These are phyloP conservation scores for Tenebrosternarchus preto DNA, from an alignment of 2,113 vertebrate genomes.

Conservation along the genomic window DNA sequence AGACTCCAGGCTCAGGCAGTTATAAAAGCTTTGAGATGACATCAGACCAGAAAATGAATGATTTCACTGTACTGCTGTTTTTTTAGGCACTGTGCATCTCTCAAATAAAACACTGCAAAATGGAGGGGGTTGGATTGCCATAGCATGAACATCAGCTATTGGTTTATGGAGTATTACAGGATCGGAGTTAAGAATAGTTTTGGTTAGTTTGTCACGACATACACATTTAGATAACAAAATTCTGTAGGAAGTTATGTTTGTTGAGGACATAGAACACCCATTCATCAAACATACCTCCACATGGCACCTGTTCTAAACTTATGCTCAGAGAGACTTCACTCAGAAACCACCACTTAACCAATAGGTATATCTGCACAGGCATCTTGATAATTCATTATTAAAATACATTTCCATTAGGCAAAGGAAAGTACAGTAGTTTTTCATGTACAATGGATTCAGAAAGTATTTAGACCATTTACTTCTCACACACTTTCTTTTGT, in stretches of 20 bases:
- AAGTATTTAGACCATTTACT: too few relatives aligned
- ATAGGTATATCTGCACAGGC: background rate
- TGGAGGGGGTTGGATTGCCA: conserved; percentile 63
- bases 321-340: background rate
- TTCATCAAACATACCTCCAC: conserved; percentile 57
- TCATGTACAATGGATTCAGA: too few relatives aligned
- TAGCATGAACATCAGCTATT: conserved; percentile 62
- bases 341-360: conserved; percentile 7
- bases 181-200: conserved; percentile 16
- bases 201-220: conserved; percentile 67
- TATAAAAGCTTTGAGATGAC: conserved; percentile 73
- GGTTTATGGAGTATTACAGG: conserved; percentile 62
- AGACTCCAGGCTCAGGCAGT: conserved; percentile 69
- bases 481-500: too few relatives aligned
- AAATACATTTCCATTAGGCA: background rate
- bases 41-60: conserved; percentile 78
- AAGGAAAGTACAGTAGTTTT: background rate
- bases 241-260: conserved; percentile 53
- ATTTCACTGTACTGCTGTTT: conserved; percentile 67
- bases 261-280: conserved; percentile 66
- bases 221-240: conserved; percentile 55
- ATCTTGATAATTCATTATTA: background rate
- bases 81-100: conserved; percentile 62
- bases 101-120: conserved; percentile 72
- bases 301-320: background rate